These are phyloP conservation scores for Leptarthrus brevirostris DNA, from an alignment of 2,888 invertebrate genomes.

Conservation along the genomic window DNA sequence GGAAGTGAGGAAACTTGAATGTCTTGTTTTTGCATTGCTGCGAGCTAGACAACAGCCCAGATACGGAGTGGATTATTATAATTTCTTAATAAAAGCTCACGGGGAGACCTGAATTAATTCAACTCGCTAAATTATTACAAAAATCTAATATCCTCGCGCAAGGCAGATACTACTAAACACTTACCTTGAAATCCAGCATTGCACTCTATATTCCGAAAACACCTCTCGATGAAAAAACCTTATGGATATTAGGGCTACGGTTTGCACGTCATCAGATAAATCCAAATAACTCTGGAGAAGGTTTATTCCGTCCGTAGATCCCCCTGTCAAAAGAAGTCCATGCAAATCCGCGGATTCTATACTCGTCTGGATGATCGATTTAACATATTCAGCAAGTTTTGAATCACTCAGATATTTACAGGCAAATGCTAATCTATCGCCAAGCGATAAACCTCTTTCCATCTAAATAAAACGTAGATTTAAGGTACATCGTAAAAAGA, in stretches of 20 bases:
- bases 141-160: no score
- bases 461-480: conserved; percentile 70
- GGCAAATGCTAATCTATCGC: conserved; percentile 92
- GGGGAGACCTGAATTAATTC: no score
- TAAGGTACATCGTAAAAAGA: background rate
- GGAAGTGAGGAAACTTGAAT: no score
- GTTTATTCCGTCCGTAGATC: conserved; percentile 78
- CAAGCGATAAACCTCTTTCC: conserved; percentile 85
- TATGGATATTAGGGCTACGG: conserved; percentile 83
- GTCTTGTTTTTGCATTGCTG: no score
- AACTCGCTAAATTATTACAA: no score
- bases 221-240: conserved; percentile 81
- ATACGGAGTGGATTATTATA: no score
- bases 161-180: no score
- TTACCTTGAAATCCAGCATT: conserved; percentile 78
- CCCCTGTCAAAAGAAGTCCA: conserved; percentile 86
- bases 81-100: no score
- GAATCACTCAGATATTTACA: conserved; percentile 85
- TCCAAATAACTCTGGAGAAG: conserved; percentile 90
- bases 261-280: conserved; percentile 89
- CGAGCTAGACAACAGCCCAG: no score
- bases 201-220: conserved; percentile 71
- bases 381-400: conserved; percentile 82
- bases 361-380: conserved; percentile 76
- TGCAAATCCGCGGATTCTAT: conserved; percentile 83